Evolutionary conservation across 1,140 invertebrate genomes (phyloP).

Genomic region (Tetramorium parvispinum): DNA sequence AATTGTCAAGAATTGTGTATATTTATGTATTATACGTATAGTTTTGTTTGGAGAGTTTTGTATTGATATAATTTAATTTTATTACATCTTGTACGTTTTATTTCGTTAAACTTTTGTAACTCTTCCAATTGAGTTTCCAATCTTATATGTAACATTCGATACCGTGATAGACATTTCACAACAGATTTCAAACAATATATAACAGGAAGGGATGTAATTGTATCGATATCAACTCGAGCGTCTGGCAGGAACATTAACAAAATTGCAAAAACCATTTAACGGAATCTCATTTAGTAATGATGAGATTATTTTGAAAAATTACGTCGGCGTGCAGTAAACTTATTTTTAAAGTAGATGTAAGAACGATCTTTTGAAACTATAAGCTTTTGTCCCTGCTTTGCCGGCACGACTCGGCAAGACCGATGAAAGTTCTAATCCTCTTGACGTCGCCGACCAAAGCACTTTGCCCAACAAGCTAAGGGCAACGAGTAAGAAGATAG

Average conservation of each 20-base stretch:
- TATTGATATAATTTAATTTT: constrained; percentile 30
- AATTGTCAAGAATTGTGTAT: constrained; percentile 6
- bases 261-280: constrained; percentile 53
- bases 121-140: background rate
- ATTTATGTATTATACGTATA: background rate
- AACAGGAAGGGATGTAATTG: background rate
- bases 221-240: constrained; percentile 14
- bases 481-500: constrained; percentile 57
- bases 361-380: constrained; percentile 48
- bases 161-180: background rate
- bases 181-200: constrained; percentile 1
- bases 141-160: background rate
- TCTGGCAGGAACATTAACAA: constrained; percentile 14
- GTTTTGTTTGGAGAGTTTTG: background rate
- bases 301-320: constrained; percentile 58
- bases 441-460: constrained; percentile 67
- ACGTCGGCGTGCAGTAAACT: constrained; percentile 38
- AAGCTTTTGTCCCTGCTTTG: constrained; percentile 42
- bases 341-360: constrained; percentile 57
- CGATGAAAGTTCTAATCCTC: constrained; percentile 74
- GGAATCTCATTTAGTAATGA: constrained; percentile 39
- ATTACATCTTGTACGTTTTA: background rate
- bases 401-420: constrained; percentile 57
- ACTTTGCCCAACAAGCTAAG: constrained; percentile 61
- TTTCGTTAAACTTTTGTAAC: background rate